Evolutionary conservation across 2,797 vertebrate species (phyloP).

Genomic region (Chiloscyllium punctatum): DNA sequence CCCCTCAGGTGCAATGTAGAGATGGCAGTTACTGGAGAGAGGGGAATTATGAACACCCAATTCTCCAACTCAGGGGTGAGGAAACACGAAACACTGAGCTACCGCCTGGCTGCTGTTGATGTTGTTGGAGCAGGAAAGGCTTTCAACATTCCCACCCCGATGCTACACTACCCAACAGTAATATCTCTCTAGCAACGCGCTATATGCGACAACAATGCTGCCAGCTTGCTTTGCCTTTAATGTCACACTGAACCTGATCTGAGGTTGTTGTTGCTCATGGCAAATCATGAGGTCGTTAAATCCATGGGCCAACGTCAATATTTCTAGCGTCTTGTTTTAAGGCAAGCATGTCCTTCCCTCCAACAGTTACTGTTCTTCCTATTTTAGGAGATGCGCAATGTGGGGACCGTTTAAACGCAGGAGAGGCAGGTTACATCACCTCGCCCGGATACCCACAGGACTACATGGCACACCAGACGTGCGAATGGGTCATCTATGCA

Average conservation of each 20-base stretch:
- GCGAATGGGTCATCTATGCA: conserved; percentile 87
- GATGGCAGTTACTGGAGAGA: too few relatives aligned
- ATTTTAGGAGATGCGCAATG: conserved; percentile 64
- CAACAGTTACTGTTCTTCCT: conserved; percentile 42
- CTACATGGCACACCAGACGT: conserved; percentile 93
- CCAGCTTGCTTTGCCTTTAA: not conserved
- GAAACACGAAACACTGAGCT: not conserved
- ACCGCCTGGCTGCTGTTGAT: not conserved
- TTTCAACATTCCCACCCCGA: not conserved
- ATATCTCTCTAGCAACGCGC: not conserved
- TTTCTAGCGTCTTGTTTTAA: not conserved
- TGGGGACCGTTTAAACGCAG: conserved; percentile 81
- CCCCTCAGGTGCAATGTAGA: not conserved
- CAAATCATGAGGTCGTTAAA: not conserved
- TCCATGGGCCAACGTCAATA: too few relatives aligned
- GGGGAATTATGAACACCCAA: not conserved
- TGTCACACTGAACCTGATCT: not conserved
- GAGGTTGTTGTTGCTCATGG: not conserved
- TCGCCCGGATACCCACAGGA: conserved; percentile 95
- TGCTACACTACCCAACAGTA: not conserved
- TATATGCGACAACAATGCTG: not conserved
- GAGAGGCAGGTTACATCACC: conserved; percentile 90
- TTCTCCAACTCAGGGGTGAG: not conserved
- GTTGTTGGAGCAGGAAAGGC: not conserved
- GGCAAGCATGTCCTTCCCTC: not conserved